Base-by-base conservation (phyloP, 2,113 vertebrate species). In the Percina caprodes region DNA sequence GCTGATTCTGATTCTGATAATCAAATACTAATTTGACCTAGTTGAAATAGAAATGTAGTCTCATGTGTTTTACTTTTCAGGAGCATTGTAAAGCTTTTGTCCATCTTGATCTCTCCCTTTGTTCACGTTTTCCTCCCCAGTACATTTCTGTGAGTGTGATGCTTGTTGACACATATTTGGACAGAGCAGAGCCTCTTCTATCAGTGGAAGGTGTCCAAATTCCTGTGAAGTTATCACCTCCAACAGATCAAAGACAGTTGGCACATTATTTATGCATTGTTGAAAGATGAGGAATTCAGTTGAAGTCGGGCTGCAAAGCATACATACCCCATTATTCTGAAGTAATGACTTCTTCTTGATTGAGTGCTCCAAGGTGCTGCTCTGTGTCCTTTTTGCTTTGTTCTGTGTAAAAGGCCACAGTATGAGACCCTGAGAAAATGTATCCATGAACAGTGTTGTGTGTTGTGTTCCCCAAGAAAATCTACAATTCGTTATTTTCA, bases 241-340 rank as follows among this genome's bases (percentile, higher is more conserved):
- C 75, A 88, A 65, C 72, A 87, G 88, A 91, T 94, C 92, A 94
- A 93, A 94, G 86, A 77, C 69, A 30, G 55, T 72, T 82, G 83
- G 66, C 77, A 84, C 76, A 92, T 92, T 89, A 90, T 75, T 81
- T 85, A 92, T 92, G 85, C 91, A 67, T 78, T 82, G 85, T 74
- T 82, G 85, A 82, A 87, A 86, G 63, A 62, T 80, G 82, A 86
- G 70, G 79, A 79, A 86, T 90, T 92, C 69, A 15, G 81, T 80
- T 82, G 87, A 89, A 88, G 79, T 71, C 60, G 2, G 63, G 74
- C 59, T 69, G 70, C 42, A 83, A 82, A 71, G 73, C 79, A 55
- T 54, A 65, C 74, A 67, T 79, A 5, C 23, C 55, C 72, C 80
- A 85, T 42, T 75, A 76, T 84, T 84, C 85, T 75, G 63, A 79